Percentiles rank a stretch among this genome's conserved stretches.
phyloP scores from a whole-genome alignment of 2,888 invertebrate species.

The Melitaea athalia region DNA sequence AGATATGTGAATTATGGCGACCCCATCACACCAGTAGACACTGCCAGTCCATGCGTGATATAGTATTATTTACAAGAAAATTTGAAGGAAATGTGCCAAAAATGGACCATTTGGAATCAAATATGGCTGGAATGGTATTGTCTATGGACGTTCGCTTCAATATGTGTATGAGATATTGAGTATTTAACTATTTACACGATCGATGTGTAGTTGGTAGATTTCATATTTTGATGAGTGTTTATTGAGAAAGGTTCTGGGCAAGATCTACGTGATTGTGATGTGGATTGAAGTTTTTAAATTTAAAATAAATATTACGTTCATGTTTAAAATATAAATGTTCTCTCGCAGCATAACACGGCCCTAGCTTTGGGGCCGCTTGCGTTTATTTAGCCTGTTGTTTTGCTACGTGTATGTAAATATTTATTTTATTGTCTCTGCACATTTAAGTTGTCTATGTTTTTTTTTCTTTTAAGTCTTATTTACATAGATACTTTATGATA shows the following conservation, averaged over 20 bases:
- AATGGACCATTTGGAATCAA: conserved; percentile 66
- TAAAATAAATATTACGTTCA: conserved; percentile 40
- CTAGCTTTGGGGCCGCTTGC: conserved; percentile 46
- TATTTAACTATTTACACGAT: conserved; percentile 49
- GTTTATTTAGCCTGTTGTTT: conserved; percentile 66
- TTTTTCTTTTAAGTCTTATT: conserved; percentile 21
- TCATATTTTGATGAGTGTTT: conserved; percentile 26
- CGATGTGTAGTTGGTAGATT: conserved; percentile 42
- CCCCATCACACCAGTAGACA: conserved; percentile 35
- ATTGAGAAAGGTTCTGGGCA: conserved; percentile 23
- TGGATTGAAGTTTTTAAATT: conserved; percentile 17
- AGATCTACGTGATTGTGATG: conserved; percentile 13
- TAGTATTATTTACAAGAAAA: conserved; percentile 64
- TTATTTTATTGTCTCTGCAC: conserved; percentile 47
- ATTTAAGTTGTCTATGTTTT: conserved; percentile 36
- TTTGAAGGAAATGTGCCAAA: conserved; percentile 74
- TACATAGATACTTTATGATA: conserved; percentile 15
- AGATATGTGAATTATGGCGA: conserved; percentile 14
- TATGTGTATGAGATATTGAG: conserved; percentile 20
- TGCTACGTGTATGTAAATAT: conserved; percentile 70
- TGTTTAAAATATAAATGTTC: conserved; percentile 63
- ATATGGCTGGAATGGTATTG: conserved; percentile 55
- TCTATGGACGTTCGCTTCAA: conserved; percentile 43
- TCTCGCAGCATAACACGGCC: conserved; percentile 61
- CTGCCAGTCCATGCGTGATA: conserved; percentile 48